Conservation (phyloP, 1,140 invertebrate species). For the Drosophila murphyi region DNA sequence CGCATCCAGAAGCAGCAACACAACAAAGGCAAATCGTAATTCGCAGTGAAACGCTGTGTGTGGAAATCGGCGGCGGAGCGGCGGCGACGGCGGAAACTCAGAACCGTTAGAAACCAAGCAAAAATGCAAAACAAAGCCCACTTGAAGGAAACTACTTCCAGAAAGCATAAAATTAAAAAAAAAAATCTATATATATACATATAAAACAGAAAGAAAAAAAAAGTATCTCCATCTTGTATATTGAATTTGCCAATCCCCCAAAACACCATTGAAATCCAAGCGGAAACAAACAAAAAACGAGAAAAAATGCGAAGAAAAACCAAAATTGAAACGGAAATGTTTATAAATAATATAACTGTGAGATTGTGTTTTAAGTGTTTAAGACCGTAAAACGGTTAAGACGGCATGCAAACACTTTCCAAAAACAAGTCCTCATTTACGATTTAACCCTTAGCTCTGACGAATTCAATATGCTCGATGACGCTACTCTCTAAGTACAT, state of each 20-base stretch:
- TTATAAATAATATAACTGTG: conserved; percentile 59
- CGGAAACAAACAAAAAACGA: conserved; percentile 21
- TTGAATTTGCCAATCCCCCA: conserved; percentile 76
- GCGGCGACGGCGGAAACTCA: conserved; percentile 25
- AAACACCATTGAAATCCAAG: conserved; percentile 11
- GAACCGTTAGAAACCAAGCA: conserved; percentile 27
- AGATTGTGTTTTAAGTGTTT: conserved; percentile 67
- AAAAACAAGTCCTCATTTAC: conserved; percentile 39
- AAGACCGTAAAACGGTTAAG: conserved; percentile 62
- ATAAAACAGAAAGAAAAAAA: conserved; percentile 57
- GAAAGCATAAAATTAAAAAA: conserved; percentile 35
- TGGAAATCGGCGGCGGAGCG: conserved; percentile 8
- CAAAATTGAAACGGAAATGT: conserved; percentile 55
- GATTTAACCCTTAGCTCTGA: conserved; percentile 66
- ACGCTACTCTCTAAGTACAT: conserved; percentile 83
- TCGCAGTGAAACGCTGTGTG: conserved; percentile 12
- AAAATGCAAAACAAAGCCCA: conserved; percentile 36
- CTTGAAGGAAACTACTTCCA: conserved; percentile 30
- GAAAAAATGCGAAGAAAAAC: conserved; percentile 23
- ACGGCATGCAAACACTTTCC: conserved; percentile 54
- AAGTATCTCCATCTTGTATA: conserved; percentile 82
- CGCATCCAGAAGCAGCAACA: conserved; percentile 71
- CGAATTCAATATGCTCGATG: conserved; percentile 83
- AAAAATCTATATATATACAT: conserved; percentile 1
- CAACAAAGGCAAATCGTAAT: conserved; percentile 69